A percentile compares a stretch with the other conserved stretches of the same genome.
Evolutionary conservation across 2,113 vertebrate species (phyloP).

Genomic region (Myrmophylax atrothorax): DNA sequence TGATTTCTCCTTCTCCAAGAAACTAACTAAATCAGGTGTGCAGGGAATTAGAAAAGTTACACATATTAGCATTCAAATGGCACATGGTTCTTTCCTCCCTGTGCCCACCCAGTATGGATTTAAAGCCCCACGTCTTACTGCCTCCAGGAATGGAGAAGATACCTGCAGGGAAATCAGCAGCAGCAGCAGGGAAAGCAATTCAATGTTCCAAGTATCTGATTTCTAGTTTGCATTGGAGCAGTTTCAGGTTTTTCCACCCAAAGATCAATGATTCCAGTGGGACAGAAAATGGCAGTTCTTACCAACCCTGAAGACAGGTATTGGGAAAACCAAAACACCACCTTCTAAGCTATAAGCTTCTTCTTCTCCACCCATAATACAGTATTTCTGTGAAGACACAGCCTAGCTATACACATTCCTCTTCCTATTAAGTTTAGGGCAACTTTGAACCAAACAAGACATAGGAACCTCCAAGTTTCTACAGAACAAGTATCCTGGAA

Average conservation of each 20-base stretch:
- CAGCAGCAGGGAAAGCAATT: not conserved
- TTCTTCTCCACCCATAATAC: not conserved
- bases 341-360: not conserved
- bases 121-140: fast-evolving
- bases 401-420: not conserved
- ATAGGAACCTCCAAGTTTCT: not conserved
- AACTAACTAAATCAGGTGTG: not conserved
- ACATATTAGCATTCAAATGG: fast-evolving
- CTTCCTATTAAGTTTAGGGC: not conserved
- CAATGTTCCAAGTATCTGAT: not conserved
- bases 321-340: not conserved
- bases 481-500: not conserved
- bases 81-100: not conserved
- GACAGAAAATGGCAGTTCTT: not conserved
- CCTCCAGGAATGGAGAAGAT: not conserved
- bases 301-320: not conserved
- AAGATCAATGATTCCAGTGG: not conserved
- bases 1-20: not conserved
- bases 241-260: not conserved
- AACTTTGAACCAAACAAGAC: not conserved
- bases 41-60: not conserved
- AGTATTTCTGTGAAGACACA: not conserved
- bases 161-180: not conserved
- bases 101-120: not conserved
- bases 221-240: not conserved